Conservation (phyloP, 2,888 invertebrate genomes). For the Tipula helvola region DNA sequence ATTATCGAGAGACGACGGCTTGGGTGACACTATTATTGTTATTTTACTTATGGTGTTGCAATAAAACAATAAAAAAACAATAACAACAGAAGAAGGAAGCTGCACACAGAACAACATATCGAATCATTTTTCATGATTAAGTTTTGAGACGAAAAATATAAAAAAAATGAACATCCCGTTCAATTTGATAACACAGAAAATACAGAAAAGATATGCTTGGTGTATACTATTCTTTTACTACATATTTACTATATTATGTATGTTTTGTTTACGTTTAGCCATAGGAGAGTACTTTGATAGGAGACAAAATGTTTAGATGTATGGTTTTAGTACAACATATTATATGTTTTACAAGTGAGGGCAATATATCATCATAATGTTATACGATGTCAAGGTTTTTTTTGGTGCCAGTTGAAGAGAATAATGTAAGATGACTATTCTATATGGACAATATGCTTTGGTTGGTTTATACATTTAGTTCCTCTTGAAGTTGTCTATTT, state of each 20-base stretch:
- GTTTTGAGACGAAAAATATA: not conserved
- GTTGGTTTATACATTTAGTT: not conserved
- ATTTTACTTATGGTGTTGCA: not conserved
- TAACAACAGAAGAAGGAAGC: not conserved
- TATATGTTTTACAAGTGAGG: not conserved
- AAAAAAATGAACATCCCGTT: not conserved
- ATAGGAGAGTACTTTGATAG: not conserved
- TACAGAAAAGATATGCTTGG: not conserved
- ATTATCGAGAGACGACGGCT: not conserved
- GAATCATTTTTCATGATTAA: slow-evolving; percentile 4
- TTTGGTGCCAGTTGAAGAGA: not conserved
- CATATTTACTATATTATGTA: not conserved
- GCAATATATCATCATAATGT: not conserved
- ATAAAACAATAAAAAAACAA: not conserved
- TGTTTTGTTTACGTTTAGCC: not conserved
- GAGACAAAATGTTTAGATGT: not conserved
- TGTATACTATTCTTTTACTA: not conserved
- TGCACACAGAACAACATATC: not conserved
- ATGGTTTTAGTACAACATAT: not conserved
- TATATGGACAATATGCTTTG: not conserved
- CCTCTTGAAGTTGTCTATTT: not conserved
- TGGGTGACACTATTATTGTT: not conserved
- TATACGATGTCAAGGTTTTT: not conserved
- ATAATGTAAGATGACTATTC: not conserved
- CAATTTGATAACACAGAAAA: not conserved